Conservation (phyloP, 2,113 vertebrate genomes). For the Hydropotes inermis region DNA sequence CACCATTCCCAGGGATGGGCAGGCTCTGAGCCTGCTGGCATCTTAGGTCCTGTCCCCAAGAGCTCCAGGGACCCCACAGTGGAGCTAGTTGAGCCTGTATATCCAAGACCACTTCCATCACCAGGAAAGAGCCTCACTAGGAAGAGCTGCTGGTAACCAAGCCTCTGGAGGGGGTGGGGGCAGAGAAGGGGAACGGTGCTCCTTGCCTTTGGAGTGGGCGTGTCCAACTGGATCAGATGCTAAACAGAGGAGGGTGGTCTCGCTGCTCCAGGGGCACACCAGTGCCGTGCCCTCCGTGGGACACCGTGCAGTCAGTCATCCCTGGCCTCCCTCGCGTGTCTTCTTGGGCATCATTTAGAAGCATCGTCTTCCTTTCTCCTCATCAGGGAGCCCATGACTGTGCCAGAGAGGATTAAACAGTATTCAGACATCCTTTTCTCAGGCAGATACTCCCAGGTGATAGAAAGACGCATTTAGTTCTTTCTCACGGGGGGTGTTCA, state of each 20-base stretch:
- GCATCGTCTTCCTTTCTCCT: not conserved
- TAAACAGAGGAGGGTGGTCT: not conserved
- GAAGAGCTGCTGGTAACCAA: not conserved
- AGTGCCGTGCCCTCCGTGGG: rapidly evolving
- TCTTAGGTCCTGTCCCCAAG: not conserved
- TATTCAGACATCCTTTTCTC: rapidly evolving
- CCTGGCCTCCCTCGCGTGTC: not conserved
- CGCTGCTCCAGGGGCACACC: not conserved
- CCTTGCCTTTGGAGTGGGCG: too few species aligned
- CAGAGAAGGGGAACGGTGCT: not conserved
- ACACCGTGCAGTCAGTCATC: not conserved
- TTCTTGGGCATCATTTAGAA: not conserved
- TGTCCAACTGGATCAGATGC: not conserved
- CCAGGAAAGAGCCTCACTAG: not conserved
- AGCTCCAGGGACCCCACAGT: not conserved
- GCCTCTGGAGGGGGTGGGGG: not conserved
- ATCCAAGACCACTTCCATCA: not conserved
- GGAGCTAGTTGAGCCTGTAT: not conserved
- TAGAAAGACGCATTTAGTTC: rapidly evolving
- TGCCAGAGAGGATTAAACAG: too few species aligned
- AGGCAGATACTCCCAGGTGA: rapidly evolving
- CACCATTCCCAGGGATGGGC: not conserved
- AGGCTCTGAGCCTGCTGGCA: not conserved
- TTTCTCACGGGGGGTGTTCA: not conserved
- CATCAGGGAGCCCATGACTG: not conserved